Conservation (phyloP, 2,113 vertebrate genomes). For the Centropus bengalensis region DNA sequence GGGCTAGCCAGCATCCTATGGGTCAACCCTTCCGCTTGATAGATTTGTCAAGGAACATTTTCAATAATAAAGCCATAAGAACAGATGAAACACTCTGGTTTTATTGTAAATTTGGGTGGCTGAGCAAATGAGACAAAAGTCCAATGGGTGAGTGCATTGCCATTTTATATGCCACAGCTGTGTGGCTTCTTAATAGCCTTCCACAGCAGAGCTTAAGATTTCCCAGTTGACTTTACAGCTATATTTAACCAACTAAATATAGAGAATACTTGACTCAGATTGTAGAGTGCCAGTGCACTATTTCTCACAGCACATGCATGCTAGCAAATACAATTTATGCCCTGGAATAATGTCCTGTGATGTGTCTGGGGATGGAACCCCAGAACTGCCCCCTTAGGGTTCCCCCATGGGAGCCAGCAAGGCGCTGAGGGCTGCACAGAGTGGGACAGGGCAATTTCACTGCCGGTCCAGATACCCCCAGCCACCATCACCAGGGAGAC, state of each 20-base stretch:
- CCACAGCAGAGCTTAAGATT: not conserved
- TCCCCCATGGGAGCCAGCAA: not conserved
- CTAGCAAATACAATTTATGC: not conserved
- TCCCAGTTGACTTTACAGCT: constrained; percentile 23
- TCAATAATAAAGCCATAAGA: not conserved
- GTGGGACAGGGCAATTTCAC: not conserved
- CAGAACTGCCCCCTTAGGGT: not conserved
- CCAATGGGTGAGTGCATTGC: not conserved
- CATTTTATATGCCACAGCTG: not conserved
- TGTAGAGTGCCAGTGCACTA: constrained; percentile 14
- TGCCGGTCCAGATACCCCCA: not conserved
- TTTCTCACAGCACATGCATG: not conserved
- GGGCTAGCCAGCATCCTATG: not conserved
- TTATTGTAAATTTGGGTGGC: not conserved
- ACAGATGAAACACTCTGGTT: not conserved
- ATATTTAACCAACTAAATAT: constrained; percentile 44
- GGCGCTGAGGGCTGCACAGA: not conserved
- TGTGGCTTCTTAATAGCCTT: constrained; percentile 17
- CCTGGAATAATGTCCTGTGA: not conserved
- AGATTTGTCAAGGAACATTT: not conserved
- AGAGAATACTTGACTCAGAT: constrained; percentile 47
- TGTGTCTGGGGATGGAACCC: not conserved
- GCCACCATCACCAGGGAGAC: not conserved
- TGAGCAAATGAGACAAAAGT: not conserved
- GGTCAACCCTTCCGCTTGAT: not conserved